Evolutionary conservation across 2,888 invertebrate genomes (phyloP).

Genomic region (Trichogramma dendrolimi): DNA sequence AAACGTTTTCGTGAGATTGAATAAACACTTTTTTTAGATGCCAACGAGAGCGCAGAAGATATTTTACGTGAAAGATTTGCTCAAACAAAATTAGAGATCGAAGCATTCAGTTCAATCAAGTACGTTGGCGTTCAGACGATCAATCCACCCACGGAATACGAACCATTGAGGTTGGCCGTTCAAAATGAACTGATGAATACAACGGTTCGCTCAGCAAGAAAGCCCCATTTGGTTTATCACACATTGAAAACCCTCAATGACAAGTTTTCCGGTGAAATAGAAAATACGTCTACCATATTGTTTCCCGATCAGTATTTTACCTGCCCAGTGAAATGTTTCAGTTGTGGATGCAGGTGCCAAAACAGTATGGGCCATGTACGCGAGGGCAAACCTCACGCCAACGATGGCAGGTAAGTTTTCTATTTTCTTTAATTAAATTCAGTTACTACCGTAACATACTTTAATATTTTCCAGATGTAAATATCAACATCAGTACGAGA

Average conservation of each 20-base stretch:
- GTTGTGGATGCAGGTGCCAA: slow-evolving; percentile 63
- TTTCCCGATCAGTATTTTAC: slow-evolving; percentile 79
- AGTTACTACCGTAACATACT: slow-evolving; percentile 1
- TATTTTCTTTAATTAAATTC: not conserved
- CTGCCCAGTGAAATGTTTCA: slow-evolving; percentile 67
- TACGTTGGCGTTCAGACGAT: slow-evolving; percentile 63
- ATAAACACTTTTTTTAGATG: slow-evolving; percentile 46
- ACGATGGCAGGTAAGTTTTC: slow-evolving; percentile 44
- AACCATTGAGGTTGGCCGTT: slow-evolving; percentile 58
- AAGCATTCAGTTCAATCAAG: slow-evolving; percentile 69
- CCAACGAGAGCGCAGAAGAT: slow-evolving; percentile 61
- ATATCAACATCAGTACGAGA: slow-evolving; percentile 74
- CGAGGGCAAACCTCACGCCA: slow-evolving; percentile 60
- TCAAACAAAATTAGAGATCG: slow-evolving; percentile 61
- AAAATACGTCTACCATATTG: slow-evolving; percentile 59
- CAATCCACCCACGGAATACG: slow-evolving; percentile 59
- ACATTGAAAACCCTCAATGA: slow-evolving; percentile 71
- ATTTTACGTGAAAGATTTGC: slow-evolving; percentile 61
- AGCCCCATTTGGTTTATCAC: slow-evolving; percentile 63
- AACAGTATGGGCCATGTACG: slow-evolving; percentile 66
- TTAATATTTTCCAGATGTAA: slow-evolving; percentile 48
- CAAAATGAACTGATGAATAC: slow-evolving; percentile 65
- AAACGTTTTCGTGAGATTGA: not conserved
- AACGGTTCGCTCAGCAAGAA: slow-evolving; percentile 66
- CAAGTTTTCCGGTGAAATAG: slow-evolving; percentile 69